A percentile compares a stretch with the other conserved stretches of the same genome.
Conservation (phyloP, 1,140 invertebrate genomes). For the Rhagoletis zephyria region DNA sequence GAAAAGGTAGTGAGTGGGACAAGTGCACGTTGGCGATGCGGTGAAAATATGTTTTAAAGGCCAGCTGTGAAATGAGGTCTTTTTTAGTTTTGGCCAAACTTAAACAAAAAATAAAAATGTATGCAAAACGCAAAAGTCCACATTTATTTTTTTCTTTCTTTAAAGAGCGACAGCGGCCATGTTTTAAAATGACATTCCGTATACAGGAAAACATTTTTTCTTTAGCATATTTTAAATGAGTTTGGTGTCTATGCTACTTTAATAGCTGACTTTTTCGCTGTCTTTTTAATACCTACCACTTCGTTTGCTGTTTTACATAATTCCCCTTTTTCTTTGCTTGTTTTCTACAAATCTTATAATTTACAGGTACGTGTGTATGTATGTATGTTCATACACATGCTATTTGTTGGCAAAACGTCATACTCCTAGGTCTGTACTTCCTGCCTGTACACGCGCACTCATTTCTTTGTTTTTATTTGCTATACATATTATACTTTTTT, state of each 20-base stretch:
- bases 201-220: not conserved
- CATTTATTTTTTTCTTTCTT: not conserved
- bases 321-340: not conserved
- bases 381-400: not conserved
- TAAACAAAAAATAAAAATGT: not conserved
- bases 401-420: not conserved
- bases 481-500: not conserved
- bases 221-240: not conserved
- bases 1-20: not conserved
- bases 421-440: not conserved
- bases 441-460: constrained; percentile 14
- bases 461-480: constrained; percentile 30
- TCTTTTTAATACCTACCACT: too few relatives aligned
- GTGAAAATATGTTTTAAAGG: not conserved
- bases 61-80: not conserved
- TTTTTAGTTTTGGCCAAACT: not conserved
- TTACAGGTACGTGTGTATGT: not conserved
- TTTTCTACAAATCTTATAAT: not conserved
- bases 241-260: not conserved
- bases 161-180: not conserved
- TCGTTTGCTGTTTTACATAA: not conserved
- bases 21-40: not conserved
- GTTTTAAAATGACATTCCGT: not conserved
- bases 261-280: not conserved
- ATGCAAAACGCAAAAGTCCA: not conserved